Percentiles rank a stretch among this genome's conserved stretches.
These are phyloP conservation scores for Sebastes ruberrimus DNA, from an alignment of 2,797 vertebrate species.

Conservation along the genomic window DNA sequence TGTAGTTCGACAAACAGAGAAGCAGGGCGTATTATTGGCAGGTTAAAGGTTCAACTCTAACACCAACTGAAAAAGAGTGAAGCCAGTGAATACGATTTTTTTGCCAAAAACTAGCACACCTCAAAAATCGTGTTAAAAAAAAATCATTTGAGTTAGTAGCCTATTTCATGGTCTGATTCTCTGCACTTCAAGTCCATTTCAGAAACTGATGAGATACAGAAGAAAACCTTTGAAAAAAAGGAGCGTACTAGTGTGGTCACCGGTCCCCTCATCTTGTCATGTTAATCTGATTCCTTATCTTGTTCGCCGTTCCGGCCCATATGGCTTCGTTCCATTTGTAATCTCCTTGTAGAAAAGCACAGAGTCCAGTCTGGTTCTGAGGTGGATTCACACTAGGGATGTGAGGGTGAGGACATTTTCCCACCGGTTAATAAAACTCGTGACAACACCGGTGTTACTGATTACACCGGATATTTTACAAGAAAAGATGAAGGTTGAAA, in stretches of 20 bases:
- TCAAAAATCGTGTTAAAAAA: neutral
- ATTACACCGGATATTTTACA: too few relatives aligned
- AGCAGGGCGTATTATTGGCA: neutral
- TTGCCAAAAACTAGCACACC: constrained; percentile 6
- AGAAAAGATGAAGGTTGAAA: too few relatives aligned
- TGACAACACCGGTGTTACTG: too few relatives aligned
- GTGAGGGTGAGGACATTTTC: too few relatives aligned
- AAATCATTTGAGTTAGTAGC: constrained; percentile 16
- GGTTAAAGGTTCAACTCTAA: neutral
- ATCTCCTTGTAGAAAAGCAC: neutral
- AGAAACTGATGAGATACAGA: constrained; percentile 29
- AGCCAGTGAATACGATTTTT: neutral
- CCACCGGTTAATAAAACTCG: too few relatives aligned
- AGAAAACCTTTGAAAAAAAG: neutral
- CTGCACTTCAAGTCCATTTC: constrained; percentile 25
- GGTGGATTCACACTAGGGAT: too few relatives aligned
- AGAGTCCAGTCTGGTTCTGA: neutral
- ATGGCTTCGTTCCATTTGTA: neutral
- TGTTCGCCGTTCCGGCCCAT: neutral
- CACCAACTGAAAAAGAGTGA: neutral
- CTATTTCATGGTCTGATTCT: constrained; percentile 61
- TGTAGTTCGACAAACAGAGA: neutral
- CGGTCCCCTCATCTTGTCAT: neutral
- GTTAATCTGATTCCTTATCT: constrained; percentile 7
- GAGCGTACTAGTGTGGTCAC: neutral